Percentiles rank a stretch among this genome's conserved stretches.
Conservation (phyloP, 2,797 vertebrate species). For the Spheniscus humboldti region DNA sequence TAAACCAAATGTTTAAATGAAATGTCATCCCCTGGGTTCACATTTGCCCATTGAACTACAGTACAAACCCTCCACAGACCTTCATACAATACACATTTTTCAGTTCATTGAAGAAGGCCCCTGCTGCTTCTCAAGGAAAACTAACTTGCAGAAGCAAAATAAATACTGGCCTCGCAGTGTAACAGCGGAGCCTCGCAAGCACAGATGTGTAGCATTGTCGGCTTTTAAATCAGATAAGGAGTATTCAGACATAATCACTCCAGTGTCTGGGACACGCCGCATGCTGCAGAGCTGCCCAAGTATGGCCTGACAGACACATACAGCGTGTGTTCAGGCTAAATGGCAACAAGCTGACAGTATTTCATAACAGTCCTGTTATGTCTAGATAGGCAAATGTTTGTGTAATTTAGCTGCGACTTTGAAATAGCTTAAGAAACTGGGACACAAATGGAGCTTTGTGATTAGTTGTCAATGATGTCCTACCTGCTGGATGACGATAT, state of each 20-base stretch:
- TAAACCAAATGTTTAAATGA: slow-evolving; percentile 61
- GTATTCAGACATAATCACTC: slow-evolving; percentile 3
- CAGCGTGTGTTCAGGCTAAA: neutral
- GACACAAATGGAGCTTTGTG: slow-evolving; percentile 26
- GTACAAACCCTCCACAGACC: slow-evolving; percentile 17
- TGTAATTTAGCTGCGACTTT: slow-evolving; percentile 4
- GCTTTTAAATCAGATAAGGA: slow-evolving; percentile 50
- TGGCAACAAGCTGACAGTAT: neutral
- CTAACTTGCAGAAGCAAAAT: slow-evolving; percentile 54
- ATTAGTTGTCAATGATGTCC: neutral
- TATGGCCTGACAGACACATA: slow-evolving; percentile 26
- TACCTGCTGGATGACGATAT: neutral
- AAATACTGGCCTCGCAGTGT: neutral
- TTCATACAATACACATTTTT: slow-evolving; percentile 35
- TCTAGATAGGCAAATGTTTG: slow-evolving; percentile 23
- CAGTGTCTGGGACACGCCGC: slow-evolving; percentile 9
- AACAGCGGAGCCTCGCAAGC: neutral
- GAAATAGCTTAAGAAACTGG: neutral
- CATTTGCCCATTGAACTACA: slow-evolving; percentile 11
- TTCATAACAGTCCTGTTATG: slow-evolving; percentile 37
- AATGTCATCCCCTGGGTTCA: slow-evolving; percentile 25
- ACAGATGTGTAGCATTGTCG: slow-evolving; percentile 18
- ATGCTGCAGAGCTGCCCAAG: neutral
- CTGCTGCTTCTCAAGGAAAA: slow-evolving; percentile 44
- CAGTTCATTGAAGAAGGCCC: slow-evolving; percentile 51